Conservation (phyloP, 2,113 vertebrate genomes). For the Barbus barbus region DNA sequence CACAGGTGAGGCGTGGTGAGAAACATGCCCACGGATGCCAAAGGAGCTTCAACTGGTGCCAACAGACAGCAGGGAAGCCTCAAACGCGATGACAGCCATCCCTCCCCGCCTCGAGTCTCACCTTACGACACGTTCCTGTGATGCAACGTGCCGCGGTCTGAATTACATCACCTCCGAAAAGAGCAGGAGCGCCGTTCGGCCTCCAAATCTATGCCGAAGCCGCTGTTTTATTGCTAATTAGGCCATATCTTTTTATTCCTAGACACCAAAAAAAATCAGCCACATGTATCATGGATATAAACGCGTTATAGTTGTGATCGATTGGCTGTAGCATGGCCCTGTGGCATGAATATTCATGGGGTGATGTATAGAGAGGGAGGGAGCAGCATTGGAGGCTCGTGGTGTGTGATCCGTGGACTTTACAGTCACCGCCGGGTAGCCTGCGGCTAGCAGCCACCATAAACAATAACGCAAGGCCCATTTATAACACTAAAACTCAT, state of each 20-base stretch:
- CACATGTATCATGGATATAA: constrained; percentile 57
- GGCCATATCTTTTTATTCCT: constrained; percentile 56
- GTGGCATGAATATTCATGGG: constrained; percentile 55
- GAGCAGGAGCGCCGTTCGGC: neutral
- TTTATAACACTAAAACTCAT: constrained; percentile 60
- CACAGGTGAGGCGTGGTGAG: constrained; percentile 52
- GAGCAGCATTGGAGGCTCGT: constrained; percentile 22
- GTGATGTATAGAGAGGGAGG: constrained; percentile 49
- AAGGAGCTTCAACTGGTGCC: constrained; percentile 49
- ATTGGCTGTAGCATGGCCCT: constrained; percentile 49
- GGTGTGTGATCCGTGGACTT: constrained; percentile 54
- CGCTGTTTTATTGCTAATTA: constrained; percentile 59
- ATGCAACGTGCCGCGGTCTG: constrained; percentile 48
- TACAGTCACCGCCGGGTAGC: constrained; percentile 56
- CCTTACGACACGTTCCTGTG: constrained; percentile 31
- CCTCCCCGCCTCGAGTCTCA: constrained; percentile 31
- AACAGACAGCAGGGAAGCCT: constrained; percentile 25
- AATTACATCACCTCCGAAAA: constrained; percentile 52
- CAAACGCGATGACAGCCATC: constrained; percentile 45
- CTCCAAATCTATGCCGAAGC: constrained; percentile 21
- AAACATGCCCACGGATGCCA: constrained; percentile 50
- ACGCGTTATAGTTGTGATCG: constrained; percentile 48
- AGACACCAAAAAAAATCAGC: constrained; percentile 53
- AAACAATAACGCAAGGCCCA: constrained; percentile 59
- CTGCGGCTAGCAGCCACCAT: constrained; percentile 55